These are phyloP conservation scores for Ferrisia virgata DNA, from an alignment of 2,888 invertebrate species.

Conservation along the genomic window DNA sequence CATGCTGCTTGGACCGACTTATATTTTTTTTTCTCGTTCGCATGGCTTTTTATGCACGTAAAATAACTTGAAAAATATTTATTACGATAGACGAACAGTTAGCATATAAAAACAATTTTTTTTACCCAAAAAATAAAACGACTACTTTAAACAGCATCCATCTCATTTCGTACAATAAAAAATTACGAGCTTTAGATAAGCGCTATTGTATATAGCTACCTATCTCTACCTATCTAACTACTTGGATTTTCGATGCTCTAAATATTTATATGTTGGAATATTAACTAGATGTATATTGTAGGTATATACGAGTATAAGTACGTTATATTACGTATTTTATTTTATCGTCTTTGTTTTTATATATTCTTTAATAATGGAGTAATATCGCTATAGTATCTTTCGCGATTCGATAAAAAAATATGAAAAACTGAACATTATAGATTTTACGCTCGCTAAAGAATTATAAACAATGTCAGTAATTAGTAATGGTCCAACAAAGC, in stretches of 20 bases:
- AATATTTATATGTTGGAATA: not conserved
- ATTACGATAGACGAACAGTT: constrained; percentile 27
- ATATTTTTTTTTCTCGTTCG: constrained; percentile 10
- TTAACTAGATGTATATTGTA: no score
- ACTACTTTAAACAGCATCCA: not conserved
- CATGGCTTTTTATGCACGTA: constrained; percentile 8
- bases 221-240: not conserved
- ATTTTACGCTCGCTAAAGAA: no score
- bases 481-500: no score
- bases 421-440: no score
- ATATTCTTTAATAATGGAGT: no score
- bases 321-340: no score
- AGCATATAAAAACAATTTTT: constrained; percentile 40
- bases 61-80: constrained; percentile 38
- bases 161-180: constrained; percentile 15
- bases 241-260: not conserved
- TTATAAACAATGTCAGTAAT: no score
- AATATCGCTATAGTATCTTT: no score
- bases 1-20: constrained; percentile 12
- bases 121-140: not conserved
- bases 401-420: no score
- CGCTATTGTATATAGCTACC: no score
- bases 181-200: constrained; percentile 19
- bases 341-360: no score
- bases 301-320: no score